Conservation (phyloP, 1,140 invertebrate genomes). For the Atta colombica region DNA sequence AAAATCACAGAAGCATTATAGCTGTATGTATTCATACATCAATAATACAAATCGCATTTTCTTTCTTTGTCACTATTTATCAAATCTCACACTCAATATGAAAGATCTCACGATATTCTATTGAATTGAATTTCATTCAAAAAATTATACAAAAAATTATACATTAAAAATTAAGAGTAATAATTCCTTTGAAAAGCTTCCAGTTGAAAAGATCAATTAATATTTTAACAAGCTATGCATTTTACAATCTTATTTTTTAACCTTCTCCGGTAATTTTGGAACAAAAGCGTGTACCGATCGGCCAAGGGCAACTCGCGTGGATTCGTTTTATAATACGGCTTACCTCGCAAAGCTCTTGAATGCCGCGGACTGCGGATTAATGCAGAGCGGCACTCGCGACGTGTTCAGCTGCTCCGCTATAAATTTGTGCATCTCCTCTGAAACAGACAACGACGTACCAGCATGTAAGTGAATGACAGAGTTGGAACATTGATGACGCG, state of each 20-base stretch:
- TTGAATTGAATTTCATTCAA: not conserved
- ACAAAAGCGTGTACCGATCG: conserved; percentile 30
- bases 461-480: conserved; percentile 35
- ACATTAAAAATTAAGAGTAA: not conserved
- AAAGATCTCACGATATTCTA: too few relatives aligned
- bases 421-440: conserved; percentile 99
- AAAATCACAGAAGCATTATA: conserved; percentile 9
- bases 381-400: conserved; percentile 98
- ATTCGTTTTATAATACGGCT: conserved; percentile 83
- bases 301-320: conserved; percentile 39
- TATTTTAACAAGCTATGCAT: conserved; percentile 4
- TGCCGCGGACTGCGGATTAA: conserved; percentile 99
- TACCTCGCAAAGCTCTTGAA: conserved; percentile 99
- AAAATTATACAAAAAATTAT: not conserved
- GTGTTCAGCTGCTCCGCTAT: conserved; percentile 98
- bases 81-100: not conserved
- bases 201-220: not conserved
- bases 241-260: not conserved
- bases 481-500: conserved; percentile 18
- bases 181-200: not conserved
- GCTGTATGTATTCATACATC: not conserved
- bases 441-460: conserved; percentile 81
- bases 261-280: conserved; percentile 35
- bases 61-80: not conserved
- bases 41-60: not conserved